Evolutionary conservation across 2,888 invertebrate genomes (phyloP).

Genomic region (Tachina lurida): DNA sequence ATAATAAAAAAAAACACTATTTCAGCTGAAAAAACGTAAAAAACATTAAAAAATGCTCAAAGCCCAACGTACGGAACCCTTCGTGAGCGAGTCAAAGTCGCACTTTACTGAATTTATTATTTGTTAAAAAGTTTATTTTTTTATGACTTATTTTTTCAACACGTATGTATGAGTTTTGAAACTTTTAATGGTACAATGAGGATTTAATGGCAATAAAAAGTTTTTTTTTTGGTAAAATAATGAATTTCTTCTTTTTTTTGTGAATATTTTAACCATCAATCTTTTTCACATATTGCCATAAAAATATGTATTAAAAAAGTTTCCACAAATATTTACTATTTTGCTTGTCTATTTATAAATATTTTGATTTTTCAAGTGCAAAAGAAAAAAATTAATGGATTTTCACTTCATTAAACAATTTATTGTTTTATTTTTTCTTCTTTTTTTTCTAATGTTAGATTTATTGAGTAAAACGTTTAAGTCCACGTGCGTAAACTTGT

Average conservation of each 20-base stretch:
- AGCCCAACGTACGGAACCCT: too few species aligned
- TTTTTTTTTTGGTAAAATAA: not conserved
- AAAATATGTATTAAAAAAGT: slow-evolving; percentile 35
- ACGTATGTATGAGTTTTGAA: not conserved
- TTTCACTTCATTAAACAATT: slow-evolving; percentile 5
- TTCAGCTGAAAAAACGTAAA: too few species aligned
- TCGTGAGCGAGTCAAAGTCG: too few species aligned
- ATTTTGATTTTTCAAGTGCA: slow-evolving; percentile 18
- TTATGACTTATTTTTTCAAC: slow-evolving; percentile 31
- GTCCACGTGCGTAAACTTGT: too few species aligned
- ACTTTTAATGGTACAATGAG: slow-evolving; percentile 15
- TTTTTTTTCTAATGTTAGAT: not conserved
- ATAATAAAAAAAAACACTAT: too few species aligned
- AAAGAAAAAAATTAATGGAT: slow-evolving; percentile 29
- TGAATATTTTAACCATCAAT: slow-evolving; percentile 30
- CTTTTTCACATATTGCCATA: slow-evolving; percentile 42
- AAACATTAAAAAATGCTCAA: too few species aligned
- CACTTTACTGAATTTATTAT: too few species aligned
- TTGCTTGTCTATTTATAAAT: slow-evolving; percentile 4
- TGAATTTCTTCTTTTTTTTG: not conserved
- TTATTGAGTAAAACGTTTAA: too few species aligned
- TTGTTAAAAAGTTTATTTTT: not conserved
- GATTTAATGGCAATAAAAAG: slow-evolving; percentile 1
- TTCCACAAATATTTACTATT: not conserved
- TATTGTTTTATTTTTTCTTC: not conserved